These are phyloP conservation scores for Lagria hirta DNA, from an alignment of 2,888 invertebrate genomes.

Conservation along the genomic window DNA sequence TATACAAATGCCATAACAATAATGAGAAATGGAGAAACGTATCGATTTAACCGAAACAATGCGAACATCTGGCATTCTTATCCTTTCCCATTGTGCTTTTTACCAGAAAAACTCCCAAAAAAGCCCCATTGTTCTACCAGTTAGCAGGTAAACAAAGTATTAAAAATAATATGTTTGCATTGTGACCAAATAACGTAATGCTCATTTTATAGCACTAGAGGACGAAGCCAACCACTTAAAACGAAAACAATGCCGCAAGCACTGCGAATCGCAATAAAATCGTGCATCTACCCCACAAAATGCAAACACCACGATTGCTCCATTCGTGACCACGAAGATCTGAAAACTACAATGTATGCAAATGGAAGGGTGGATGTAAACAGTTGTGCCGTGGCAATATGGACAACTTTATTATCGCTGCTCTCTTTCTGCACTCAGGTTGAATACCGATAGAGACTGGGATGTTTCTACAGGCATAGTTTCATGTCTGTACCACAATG, in stretches of 20 bases:
- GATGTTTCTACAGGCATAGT: background rate
- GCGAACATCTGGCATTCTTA: slow-evolving; percentile 12
- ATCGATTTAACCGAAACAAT: slow-evolving; percentile 8
- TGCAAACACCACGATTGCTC: slow-evolving; percentile 20
- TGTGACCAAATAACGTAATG: slow-evolving; percentile 21
- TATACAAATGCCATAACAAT: slow-evolving; percentile 6
- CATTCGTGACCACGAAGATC: slow-evolving; percentile 14
- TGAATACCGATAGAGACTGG: slow-evolving; percentile 9
- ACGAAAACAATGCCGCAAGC: slow-evolving; percentile 21
- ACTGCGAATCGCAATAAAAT: slow-evolving; percentile 18
- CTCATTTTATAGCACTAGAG: slow-evolving; percentile 3
- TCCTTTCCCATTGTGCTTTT: slow-evolving; percentile 8
- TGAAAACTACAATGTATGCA: slow-evolving; percentile 28
- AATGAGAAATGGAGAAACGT: slow-evolving; percentile 11
- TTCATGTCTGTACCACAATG: background rate
- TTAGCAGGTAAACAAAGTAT: slow-evolving; percentile 19
- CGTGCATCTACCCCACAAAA: slow-evolving; percentile 18
- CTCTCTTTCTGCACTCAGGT: slow-evolving; percentile 16
- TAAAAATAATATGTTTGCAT: slow-evolving; percentile 24
- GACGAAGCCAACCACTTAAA: slow-evolving; percentile 16
- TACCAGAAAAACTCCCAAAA: slow-evolving; percentile 2
- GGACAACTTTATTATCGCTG: slow-evolving; percentile 21
- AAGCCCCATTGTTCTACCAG: slow-evolving; percentile 8
- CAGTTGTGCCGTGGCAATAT: slow-evolving; percentile 21
- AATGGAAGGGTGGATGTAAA: slow-evolving; percentile 20